phyloP scores from a whole-genome alignment of 2,113 vertebrate species.

The Gymnobelideus leadbeateri region DNA sequence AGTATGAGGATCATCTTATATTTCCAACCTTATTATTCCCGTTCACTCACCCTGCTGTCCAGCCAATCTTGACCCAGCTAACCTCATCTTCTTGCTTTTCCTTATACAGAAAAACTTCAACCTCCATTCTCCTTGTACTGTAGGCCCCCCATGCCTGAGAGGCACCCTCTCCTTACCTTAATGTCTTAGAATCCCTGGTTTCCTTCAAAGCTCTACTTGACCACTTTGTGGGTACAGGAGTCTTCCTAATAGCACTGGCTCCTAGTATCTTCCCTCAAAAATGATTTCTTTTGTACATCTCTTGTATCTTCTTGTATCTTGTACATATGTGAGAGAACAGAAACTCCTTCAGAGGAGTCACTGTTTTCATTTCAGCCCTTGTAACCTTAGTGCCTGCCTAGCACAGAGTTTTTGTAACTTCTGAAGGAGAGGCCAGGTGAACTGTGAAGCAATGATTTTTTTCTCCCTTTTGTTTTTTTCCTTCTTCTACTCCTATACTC shows the following conservation, averaged over 20 bases:
- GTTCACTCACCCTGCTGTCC: not conserved
- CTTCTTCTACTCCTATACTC: not conserved
- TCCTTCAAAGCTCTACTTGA: not conserved
- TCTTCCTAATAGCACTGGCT: not conserved
- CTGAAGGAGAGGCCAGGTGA: not conserved
- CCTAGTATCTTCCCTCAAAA: not conserved
- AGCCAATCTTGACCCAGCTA: not conserved
- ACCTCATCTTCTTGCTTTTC: not conserved
- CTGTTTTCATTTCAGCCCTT: not conserved
- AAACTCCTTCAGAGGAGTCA: not conserved
- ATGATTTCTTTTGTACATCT: not conserved
- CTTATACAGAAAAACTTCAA: not conserved
- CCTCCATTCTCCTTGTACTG: not conserved
- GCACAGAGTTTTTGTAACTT: conserved; percentile 19
- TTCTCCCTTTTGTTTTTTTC: conserved; percentile 17
- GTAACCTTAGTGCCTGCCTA: not conserved
- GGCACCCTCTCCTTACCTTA: not conserved
- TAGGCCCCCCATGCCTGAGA: not conserved
- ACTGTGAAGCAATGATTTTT: not conserved
- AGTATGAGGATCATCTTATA: not conserved
- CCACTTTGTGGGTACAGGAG: not conserved
- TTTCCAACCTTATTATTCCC: not conserved
- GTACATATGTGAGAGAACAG: not conserved
- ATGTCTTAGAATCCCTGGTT: not conserved
- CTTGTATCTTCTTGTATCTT: not conserved